These are phyloP conservation scores for Liparis tanakae DNA, from an alignment of 2,797 vertebrate genomes.

Conservation along the genomic window DNA sequence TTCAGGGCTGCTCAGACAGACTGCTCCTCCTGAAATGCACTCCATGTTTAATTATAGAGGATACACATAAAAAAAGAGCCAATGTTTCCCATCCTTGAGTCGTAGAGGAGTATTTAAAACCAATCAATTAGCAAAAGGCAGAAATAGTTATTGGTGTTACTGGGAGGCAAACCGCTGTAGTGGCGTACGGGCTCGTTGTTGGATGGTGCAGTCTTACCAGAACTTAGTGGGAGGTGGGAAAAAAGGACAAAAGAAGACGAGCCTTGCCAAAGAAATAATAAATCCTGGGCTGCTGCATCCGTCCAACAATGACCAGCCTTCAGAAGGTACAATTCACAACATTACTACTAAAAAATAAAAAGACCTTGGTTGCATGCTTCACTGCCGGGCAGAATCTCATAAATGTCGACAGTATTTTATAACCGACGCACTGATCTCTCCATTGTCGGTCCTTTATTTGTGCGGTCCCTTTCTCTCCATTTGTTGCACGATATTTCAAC, in stretches of 20 bases:
- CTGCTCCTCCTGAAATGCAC: slow-evolving; percentile 37
- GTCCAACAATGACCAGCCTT: slow-evolving; percentile 38
- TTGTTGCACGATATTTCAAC: not conserved
- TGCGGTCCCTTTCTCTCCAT: not conserved
- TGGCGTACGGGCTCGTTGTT: slow-evolving; percentile 36
- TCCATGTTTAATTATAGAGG: slow-evolving; percentile 56
- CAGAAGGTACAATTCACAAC: slow-evolving; percentile 16
- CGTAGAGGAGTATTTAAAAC: slow-evolving; percentile 42
- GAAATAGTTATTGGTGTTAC: slow-evolving; percentile 35
- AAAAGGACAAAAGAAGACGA: slow-evolving; percentile 37
- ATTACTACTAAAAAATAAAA: not conserved
- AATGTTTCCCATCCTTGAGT: slow-evolving; percentile 38
- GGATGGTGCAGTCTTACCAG: slow-evolving; percentile 57
- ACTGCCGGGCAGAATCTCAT: not conserved
- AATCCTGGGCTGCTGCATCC: slow-evolving; percentile 33
- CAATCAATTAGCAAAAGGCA: slow-evolving; percentile 53
- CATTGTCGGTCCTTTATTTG: not conserved
- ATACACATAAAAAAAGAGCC: slow-evolving; percentile 2
- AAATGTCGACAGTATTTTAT: not conserved
- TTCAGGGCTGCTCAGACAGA: slow-evolving; percentile 40
- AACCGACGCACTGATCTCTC: not conserved
- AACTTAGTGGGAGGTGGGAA: slow-evolving; percentile 62
- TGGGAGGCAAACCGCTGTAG: slow-evolving; percentile 32
- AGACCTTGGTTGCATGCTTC: slow-evolving; percentile 1
- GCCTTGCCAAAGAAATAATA: slow-evolving; percentile 20